These are phyloP conservation scores for Palloptera scutellata DNA, from an alignment of 2,888 invertebrate genomes.

Conservation along the genomic window DNA sequence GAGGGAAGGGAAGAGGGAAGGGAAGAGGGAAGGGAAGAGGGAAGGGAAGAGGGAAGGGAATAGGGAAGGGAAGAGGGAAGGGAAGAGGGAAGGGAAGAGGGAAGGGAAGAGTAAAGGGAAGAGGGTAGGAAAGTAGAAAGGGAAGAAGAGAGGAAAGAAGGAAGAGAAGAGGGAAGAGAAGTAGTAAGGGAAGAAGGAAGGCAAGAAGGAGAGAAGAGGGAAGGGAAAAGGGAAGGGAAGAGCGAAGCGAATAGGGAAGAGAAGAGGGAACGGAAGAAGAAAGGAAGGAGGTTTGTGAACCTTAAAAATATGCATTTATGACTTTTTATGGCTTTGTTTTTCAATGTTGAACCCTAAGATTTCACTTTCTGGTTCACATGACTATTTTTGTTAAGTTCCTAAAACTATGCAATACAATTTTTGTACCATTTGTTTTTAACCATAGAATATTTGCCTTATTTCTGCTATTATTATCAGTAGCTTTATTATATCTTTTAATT, in stretches of 20 bases:
- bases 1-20: neutral
- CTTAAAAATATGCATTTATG: too few relatives aligned
- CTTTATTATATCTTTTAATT: too few relatives aligned
- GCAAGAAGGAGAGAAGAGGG: neutral
- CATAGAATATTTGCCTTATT: too few relatives aligned
- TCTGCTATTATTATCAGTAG: too few relatives aligned
- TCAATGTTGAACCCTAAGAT: too few relatives aligned
- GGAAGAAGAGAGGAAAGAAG: neutral
- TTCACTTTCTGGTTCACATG: too few relatives aligned
- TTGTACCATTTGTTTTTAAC: too few relatives aligned
- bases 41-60: neutral
- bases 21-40: neutral
- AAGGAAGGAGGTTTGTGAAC: too few relatives aligned
- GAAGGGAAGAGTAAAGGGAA: neutral
- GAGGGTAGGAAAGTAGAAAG: neutral
- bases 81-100: neutral
- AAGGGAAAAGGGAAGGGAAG: neutral
- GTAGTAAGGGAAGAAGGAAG: neutral
- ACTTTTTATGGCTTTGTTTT: too few relatives aligned
- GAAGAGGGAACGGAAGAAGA: neutral
- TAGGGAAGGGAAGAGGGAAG: neutral
- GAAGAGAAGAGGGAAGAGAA: neutral
- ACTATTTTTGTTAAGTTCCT: too few relatives aligned
- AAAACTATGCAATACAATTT: too few relatives aligned
- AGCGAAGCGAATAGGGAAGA: neutral